Evolutionary conservation across 2,797 vertebrate species (phyloP).

Genomic region (Alcedo atthis): DNA sequence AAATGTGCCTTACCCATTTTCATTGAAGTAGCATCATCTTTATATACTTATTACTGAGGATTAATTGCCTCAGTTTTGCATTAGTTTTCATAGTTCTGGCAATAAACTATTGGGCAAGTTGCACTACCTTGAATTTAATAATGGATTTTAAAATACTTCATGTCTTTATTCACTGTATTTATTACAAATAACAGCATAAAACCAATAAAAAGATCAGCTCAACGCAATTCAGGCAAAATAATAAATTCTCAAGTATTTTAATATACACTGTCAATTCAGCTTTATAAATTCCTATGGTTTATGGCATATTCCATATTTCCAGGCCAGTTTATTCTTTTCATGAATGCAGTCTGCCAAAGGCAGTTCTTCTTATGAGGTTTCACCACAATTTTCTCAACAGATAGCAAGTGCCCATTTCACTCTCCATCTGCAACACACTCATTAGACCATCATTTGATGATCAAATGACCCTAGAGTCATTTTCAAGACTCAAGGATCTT

Average conservation of each 20-base stretch:
- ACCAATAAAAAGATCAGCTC: too few relatives aligned
- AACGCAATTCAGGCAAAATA: background rate
- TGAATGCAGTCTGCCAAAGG: background rate
- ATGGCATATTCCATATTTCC: background rate
- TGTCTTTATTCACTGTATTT: too few relatives aligned
- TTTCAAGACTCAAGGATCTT: background rate
- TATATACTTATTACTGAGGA: too few relatives aligned
- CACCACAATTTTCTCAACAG: background rate
- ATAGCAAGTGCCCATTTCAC: background rate
- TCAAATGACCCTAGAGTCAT: background rate
- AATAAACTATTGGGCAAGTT: too few relatives aligned
- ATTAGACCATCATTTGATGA: too few relatives aligned
- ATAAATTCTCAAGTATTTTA: background rate
- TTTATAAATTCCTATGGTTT: background rate
- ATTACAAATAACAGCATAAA: too few relatives aligned
- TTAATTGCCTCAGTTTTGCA: too few relatives aligned
- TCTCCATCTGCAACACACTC: background rate
- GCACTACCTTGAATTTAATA: too few relatives aligned
- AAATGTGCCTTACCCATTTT: too few relatives aligned
- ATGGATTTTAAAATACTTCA: too few relatives aligned
- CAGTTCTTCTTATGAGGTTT: background rate
- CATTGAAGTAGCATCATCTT: too few relatives aligned
- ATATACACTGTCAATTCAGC: background rate
- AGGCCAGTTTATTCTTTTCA: background rate
- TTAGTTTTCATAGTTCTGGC: too few relatives aligned